phyloP scores from a whole-genome alignment of 2,797 vertebrate species.

The Liparis tanakae region DNA sequence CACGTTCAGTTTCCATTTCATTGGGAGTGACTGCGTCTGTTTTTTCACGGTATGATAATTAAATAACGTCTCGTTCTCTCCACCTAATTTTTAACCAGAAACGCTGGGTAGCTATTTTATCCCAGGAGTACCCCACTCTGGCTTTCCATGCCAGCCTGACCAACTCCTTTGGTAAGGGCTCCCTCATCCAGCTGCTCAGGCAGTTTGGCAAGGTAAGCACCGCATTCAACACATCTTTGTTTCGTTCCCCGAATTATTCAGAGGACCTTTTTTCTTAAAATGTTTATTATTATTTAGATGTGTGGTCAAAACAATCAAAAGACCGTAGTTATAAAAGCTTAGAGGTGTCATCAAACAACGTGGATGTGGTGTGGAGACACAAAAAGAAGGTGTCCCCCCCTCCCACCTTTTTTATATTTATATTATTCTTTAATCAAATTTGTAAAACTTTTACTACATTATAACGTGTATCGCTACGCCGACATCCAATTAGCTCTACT shows the following conservation, averaged over 20 bases:
- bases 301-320: too few species aligned
- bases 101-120: conserved; percentile 96
- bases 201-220: conserved; percentile 96
- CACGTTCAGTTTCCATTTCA: background rate
- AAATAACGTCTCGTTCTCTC: background rate
- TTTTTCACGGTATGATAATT: background rate
- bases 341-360: too few species aligned
- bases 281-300: too few species aligned
- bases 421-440: background rate
- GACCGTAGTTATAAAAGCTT: too few species aligned
- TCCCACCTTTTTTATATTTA: too few species aligned
- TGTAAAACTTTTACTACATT: background rate
- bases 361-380: too few species aligned
- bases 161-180: conserved; percentile 97
- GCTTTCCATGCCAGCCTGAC: conserved; percentile 99
- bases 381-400: too few species aligned
- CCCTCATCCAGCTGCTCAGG: conserved; percentile 95
- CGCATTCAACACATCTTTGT: background rate
- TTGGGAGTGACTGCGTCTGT: background rate
- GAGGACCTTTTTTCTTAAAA: too few species aligned
- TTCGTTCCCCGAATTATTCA: too few species aligned
- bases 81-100: conserved; percentile 80
- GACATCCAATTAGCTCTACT: background rate
- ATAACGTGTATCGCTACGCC: background rate
- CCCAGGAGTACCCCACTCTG: conserved; percentile 94